Conservation (phyloP, 2,888 invertebrate species). For the Drosophila dives region DNA sequence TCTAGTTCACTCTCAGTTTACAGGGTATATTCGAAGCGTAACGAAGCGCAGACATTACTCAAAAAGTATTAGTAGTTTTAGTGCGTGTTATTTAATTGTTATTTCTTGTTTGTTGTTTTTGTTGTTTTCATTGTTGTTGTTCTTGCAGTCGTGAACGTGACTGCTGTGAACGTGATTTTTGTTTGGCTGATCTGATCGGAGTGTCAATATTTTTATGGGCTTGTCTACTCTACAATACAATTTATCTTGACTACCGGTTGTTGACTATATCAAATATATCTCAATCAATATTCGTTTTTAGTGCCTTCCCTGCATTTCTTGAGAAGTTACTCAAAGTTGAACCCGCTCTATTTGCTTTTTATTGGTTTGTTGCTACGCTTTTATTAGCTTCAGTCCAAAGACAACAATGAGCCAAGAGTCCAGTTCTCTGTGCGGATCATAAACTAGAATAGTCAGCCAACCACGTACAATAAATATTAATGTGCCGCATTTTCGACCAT, state of each 20-base stretch:
- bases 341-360: constrained; percentile 14
- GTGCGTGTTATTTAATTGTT: not conserved
- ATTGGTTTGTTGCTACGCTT: constrained; percentile 34
- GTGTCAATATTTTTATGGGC: constrained; percentile 66
- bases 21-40: constrained; percentile 21
- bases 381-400: constrained; percentile 44
- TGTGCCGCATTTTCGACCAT: constrained; percentile 50
- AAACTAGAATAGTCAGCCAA: constrained; percentile 41
- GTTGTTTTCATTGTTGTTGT: not conserved
- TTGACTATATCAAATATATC: constrained; percentile 37
- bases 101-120: not conserved
- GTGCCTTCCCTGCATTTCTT: constrained; percentile 22
- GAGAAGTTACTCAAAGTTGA: constrained; percentile 23
- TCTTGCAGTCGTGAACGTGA: constrained; percentile 58
- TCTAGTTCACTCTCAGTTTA: not conserved
- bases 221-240: constrained; percentile 18
- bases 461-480: constrained; percentile 68
- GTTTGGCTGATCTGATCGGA: constrained; percentile 38
- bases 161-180: constrained; percentile 59
- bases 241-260: constrained; percentile 23
- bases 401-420: constrained; percentile 25
- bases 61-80: constrained; percentile 46
- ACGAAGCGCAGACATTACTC: constrained; percentile 40
- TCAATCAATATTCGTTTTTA: constrained; percentile 39
- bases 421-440: constrained; percentile 24